phyloP scores from a whole-genome alignment of 2,113 vertebrate species.

The Pollachius pollachius region DNA sequence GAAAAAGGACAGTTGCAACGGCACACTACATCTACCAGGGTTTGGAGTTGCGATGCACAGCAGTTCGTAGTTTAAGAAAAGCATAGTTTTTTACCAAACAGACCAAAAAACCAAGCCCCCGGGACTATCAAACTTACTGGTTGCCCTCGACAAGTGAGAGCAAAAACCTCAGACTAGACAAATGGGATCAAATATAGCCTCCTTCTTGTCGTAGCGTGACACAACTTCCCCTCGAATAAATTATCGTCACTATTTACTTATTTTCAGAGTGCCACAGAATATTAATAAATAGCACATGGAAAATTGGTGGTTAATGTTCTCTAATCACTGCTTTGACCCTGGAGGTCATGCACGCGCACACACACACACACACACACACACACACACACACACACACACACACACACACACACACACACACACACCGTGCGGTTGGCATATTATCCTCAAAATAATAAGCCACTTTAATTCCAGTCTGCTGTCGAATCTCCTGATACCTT shows the following conservation, averaged over 20 bases:
- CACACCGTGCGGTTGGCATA: conserved; percentile 10
- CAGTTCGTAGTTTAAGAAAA: conserved; percentile 6
- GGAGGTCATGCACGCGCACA: conserved; percentile 11
- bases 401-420: too few relatives aligned
- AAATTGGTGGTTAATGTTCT: conserved; percentile 42
- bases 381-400: too few relatives aligned
- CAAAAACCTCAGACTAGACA: conserved; percentile 9
- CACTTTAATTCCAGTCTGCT: conserved; percentile 13
- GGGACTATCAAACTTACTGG: conserved; percentile 19
- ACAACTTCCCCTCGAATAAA: conserved; percentile 25
- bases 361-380: too few relatives aligned
- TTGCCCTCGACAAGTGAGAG: conserved; percentile 17
- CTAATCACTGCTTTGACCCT: conserved; percentile 31
- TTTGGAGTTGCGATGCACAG: not conserved
- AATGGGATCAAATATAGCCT: not conserved
- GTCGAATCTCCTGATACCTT: conserved; percentile 5
- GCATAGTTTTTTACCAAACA: conserved; percentile 15
- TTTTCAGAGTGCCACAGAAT: conserved; percentile 46
- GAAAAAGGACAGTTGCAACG: conserved; percentile 2
- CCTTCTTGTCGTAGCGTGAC: conserved; percentile 1
- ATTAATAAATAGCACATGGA: conserved; percentile 56
- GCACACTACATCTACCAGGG: too few relatives aligned
- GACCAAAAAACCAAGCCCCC: not conserved
- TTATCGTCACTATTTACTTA: conserved; percentile 30
- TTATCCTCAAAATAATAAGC: conserved; percentile 5